A percentile compares a stretch with the other conserved stretches of the same genome.
Evolutionary conservation across 2,797 vertebrate species (phyloP).

Genomic region (Etheostoma nigrum): DNA sequence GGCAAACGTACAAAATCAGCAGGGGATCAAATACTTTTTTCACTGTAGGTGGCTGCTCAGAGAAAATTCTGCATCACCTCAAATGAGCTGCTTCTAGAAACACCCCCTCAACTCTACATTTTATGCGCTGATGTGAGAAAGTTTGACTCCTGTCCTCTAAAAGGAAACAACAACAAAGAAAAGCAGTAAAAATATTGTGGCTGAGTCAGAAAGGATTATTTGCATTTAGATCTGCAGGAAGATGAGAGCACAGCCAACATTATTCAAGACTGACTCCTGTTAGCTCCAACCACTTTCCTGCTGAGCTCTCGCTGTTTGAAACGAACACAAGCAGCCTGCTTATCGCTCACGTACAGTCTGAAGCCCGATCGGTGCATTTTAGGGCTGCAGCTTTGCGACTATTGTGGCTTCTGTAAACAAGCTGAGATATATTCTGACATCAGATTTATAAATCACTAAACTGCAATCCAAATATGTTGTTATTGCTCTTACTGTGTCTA

Average conservation of each 20-base stretch:
- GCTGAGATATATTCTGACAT: slow-evolving; percentile 14
- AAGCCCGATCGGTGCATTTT: slow-evolving; percentile 23
- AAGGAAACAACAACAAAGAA: slow-evolving; percentile 52
- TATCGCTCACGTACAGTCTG: slow-evolving; percentile 30
- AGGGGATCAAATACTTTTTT: too few species aligned
- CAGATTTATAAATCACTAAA: slow-evolving; percentile 20
- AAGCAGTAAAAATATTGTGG: slow-evolving; percentile 30
- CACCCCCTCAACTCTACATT: slow-evolving; percentile 28
- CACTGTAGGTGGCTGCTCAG: slow-evolving; percentile 20
- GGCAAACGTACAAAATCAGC: too few species aligned
- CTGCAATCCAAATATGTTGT: slow-evolving; percentile 25
- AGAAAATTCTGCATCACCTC: slow-evolving; percentile 61
- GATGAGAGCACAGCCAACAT: slow-evolving; percentile 32
- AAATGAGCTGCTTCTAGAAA: slow-evolving; percentile 44
- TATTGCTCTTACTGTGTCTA: slow-evolving; percentile 15
- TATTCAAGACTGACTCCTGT: slow-evolving; percentile 32
- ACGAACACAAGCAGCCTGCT: slow-evolving; percentile 25
- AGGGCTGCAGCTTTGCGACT: slow-evolving; percentile 4
- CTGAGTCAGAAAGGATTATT: slow-evolving; percentile 48
- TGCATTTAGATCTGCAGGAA: slow-evolving; percentile 34
- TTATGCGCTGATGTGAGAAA: not conserved
- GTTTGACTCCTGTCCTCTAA: slow-evolving; percentile 2
- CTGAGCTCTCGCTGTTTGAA: slow-evolving; percentile 45
- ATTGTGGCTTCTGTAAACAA: slow-evolving; percentile 26
- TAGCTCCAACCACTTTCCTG: slow-evolving; percentile 22